phyloP scores from a whole-genome alignment of 2,888 invertebrate genomes.

The Drosophila nr. perissopoda region DNA sequence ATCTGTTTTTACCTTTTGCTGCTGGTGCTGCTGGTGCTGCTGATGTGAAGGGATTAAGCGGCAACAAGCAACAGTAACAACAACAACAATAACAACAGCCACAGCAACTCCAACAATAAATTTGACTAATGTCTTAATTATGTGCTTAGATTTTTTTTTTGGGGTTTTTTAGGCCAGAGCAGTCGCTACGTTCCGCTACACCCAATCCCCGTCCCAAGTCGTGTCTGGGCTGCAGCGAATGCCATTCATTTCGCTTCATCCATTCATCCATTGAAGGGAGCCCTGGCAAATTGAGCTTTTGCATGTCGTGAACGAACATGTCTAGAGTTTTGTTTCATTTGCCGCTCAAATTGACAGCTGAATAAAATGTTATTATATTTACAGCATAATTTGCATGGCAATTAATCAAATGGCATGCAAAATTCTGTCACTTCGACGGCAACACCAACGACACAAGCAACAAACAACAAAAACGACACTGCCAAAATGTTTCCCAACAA shows the following conservation, averaged over 20 bases:
- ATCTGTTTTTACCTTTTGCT: constrained; percentile 63
- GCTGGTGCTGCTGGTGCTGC: constrained; percentile 28
- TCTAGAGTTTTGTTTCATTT: constrained; percentile 59
- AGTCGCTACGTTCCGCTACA: constrained; percentile 25
- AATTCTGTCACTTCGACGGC: constrained; percentile 60
- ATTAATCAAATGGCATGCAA: constrained; percentile 82
- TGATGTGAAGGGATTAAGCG: constrained; percentile 64
- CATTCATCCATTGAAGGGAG: constrained; percentile 61
- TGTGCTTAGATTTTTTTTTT: constrained; percentile 66
- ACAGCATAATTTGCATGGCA: constrained; percentile 82
- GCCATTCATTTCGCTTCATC: constrained; percentile 81
- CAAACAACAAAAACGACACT: constrained; percentile 28
- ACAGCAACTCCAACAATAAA: constrained; percentile 32
- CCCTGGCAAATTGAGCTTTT: constrained; percentile 76
- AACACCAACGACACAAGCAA: constrained; percentile 29
- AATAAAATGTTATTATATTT: constrained; percentile 82
- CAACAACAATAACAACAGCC: constrained; percentile 11
- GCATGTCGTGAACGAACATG: constrained; percentile 72
- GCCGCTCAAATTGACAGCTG: constrained; percentile 78
- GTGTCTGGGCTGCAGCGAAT: constrained; percentile 75
- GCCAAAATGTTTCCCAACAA: constrained; percentile 58
- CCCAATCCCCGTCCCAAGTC: constrained; percentile 36
- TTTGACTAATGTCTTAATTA: constrained; percentile 81
- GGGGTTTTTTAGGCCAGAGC: constrained; percentile 49
- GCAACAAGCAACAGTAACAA: constrained; percentile 26